Base-by-base conservation (phyloP, 2,797 vertebrate species). In the Protonibea diacanthus region DNA sequence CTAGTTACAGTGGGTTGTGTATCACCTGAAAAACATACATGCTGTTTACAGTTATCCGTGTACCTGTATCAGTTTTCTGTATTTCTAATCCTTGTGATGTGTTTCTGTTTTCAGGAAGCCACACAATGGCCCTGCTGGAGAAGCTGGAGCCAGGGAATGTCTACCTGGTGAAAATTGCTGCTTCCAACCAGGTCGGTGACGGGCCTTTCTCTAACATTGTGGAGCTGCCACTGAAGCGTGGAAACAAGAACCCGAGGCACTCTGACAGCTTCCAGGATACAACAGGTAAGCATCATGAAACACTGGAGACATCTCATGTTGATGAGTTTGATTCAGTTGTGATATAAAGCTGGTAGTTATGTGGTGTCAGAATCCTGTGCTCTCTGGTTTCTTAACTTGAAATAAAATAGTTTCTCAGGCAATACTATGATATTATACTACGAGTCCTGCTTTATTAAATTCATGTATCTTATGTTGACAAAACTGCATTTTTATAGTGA, bases 41-140 rank as follows among this genome's bases (percentile, higher is more conserved):
- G 1, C 3, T 65, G 10, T 11, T 14, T 25, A 56, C 5, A 57
- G 13, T 27, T 48, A 69, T 29, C 52, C 17, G 5, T n/a, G 10
- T 9, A 27, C 10, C 13, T 10, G 4, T 23, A 33, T 70, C 17
- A 10, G 2, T 69, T 59, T 66, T 27, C 13, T 74, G 0, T 72
- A 21, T 60, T 70, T 84, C 11, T 80, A 55, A 77, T 70, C 7
- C 60, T n/a, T 69, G 44, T 38, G 58, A 29, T 58, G 6, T 86
- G n/a, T 65, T 70, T 76, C 4, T 58, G 12, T 80, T 65, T 11
- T 86, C 71, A 99, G 98, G 97, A 60, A 95, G 95, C 20, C 97
- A 98, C 72, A 99, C 97, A 0, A 99, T 99, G 97, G 97, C 97
- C 76, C 89, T 99, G 81, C 92, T 99, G 79, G 98, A 99, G 93